Evolutionary conservation across 2,888 invertebrate genomes (phyloP).

Genomic region (Rotaria magnacalcarata): DNA sequence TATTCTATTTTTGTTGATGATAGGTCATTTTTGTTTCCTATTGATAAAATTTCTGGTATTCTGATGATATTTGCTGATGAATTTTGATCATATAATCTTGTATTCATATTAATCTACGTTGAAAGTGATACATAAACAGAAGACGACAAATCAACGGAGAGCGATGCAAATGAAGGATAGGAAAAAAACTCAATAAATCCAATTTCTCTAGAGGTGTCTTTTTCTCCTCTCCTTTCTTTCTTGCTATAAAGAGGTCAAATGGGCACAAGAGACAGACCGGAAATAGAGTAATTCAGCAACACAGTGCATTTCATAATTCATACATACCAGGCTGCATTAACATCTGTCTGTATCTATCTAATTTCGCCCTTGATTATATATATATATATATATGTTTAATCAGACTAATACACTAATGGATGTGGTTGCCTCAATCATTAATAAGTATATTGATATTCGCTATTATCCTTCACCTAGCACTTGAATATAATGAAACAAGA

Average conservation of each 20-base stretch:
- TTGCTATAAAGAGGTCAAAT: neutral
- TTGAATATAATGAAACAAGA: neutral
- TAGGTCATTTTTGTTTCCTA: neutral
- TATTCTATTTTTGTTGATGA: neutral
- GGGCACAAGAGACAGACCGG: neutral
- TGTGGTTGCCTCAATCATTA: neutral
- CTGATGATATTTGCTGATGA: neutral
- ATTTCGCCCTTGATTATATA: neutral
- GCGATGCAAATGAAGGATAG: neutral
- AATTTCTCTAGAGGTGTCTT: neutral
- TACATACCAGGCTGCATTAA: neutral
- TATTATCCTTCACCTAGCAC: slow-evolving; percentile 14
- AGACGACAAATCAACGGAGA: neutral
- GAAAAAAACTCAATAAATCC: neutral
- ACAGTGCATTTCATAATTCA: neutral
- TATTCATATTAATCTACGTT: neutral
- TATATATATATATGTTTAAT: neutral
- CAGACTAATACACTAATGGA: neutral
- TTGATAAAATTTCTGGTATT: neutral
- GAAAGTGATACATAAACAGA: neutral
- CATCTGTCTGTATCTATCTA: neutral
- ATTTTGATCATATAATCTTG: neutral
- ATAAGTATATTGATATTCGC: neutral
- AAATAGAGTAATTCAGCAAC: neutral
- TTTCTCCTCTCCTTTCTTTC: neutral